A percentile compares a stretch with the other conserved stretches of the same genome.
phyloP scores from a whole-genome alignment of 2,797 vertebrate species.

The Coilia nasus region DNA sequence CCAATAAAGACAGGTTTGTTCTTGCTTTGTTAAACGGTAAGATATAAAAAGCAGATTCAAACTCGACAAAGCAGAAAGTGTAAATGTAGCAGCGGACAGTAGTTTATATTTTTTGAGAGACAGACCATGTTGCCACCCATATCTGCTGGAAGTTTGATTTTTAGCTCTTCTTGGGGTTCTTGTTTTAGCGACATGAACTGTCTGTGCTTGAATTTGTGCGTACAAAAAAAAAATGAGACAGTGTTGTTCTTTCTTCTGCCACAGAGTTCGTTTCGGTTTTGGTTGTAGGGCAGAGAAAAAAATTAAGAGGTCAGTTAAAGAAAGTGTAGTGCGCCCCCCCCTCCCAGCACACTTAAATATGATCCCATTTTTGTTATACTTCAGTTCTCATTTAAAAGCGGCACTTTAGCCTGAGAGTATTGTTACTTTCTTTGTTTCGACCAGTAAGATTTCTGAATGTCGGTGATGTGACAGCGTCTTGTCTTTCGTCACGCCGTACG shows the following conservation, averaged over 20 bases:
- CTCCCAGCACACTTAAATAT: background rate
- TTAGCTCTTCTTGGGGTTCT: background rate
- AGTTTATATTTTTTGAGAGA: slow-evolving; percentile 53
- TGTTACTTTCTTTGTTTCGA: background rate
- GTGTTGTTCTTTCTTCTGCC: background rate
- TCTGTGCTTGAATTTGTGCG: background rate
- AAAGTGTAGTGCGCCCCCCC: background rate
- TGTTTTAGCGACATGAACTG: background rate
- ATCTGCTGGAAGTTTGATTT: slow-evolving; percentile 48
- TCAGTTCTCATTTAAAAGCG: background rate
- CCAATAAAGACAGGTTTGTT: slow-evolving; percentile 69
- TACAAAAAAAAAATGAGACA: background rate
- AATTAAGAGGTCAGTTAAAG: background rate
- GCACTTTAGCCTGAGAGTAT: slow-evolving; percentile 25
- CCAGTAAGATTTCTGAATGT: slow-evolving; percentile 23
- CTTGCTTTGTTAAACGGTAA: slow-evolving; percentile 49
- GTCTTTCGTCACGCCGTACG: background rate
- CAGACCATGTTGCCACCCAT: slow-evolving; percentile 61
- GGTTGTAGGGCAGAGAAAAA: background rate
- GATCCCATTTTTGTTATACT: background rate
- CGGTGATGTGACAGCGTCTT: background rate
- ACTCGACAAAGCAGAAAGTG: slow-evolving; percentile 58
- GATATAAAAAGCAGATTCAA: slow-evolving; percentile 54
- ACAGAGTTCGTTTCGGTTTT: background rate
- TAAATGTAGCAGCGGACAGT: slow-evolving; percentile 70